A percentile compares a stretch with the other conserved stretches of the same genome.
phyloP scores from a whole-genome alignment of 2,797 vertebrate species.

The Propithecus perrieri region DNA sequence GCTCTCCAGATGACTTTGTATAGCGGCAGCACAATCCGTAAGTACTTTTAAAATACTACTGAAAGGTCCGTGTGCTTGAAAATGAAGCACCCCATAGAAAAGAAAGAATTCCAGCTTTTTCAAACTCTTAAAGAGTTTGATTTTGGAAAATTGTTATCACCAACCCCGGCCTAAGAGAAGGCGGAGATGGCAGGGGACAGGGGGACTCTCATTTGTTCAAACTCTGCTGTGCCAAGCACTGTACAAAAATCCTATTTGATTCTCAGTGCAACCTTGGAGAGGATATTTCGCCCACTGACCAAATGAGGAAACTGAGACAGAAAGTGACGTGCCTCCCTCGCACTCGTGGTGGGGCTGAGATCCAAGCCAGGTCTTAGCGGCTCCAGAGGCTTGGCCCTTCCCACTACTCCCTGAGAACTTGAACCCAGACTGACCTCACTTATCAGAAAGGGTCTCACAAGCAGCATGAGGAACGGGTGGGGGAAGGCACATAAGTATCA shows the following conservation, averaged over 20 bases:
- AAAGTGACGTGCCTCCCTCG: not conserved
- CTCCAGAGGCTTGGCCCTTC: not conserved
- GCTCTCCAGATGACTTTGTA: no score
- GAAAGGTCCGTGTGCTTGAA: not conserved
- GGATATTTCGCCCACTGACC: not conserved
- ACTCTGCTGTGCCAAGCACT: not conserved
- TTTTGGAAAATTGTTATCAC: not conserved
- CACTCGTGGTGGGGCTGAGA: not conserved
- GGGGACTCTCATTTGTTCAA: not conserved
- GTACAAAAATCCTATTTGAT: not conserved
- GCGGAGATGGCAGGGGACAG: accelerated
- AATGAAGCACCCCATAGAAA: not conserved
- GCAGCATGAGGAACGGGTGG: accelerated
- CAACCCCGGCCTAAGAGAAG: not conserved
- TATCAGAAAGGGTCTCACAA: not conserved
- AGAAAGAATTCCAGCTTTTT: not conserved
- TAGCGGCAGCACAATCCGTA: accelerated
- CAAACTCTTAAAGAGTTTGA: not conserved
- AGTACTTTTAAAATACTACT: not conserved
- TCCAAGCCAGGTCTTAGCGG: not conserved
- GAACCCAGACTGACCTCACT: not conserved
- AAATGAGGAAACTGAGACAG: not conserved
- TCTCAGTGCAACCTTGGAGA: not conserved
- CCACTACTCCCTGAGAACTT: not conserved
- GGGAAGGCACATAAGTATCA: no score